phyloP scores from a whole-genome alignment of 2,888 invertebrate genomes.

The Kuschelorhynchus macadamiae region DNA sequence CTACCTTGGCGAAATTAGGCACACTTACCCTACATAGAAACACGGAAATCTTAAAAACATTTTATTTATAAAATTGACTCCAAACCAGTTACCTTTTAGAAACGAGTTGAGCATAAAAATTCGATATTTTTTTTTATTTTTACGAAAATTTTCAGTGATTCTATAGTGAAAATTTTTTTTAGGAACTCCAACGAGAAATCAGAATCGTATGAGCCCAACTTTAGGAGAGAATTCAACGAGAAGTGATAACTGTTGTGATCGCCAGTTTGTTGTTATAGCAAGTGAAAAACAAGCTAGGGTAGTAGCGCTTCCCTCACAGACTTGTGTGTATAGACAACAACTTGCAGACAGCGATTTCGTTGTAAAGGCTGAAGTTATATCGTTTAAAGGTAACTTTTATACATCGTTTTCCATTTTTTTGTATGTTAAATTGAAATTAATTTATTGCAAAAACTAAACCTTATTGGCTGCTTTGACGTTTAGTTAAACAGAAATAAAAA shows the following conservation, averaged over 20 bases:
- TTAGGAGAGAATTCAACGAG: slow-evolving; percentile 66
- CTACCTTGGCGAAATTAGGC: too few relatives aligned
- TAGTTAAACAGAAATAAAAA: too few relatives aligned
- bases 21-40: too few relatives aligned
- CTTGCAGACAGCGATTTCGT: slow-evolving; percentile 94
- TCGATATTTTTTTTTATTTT: too few relatives aligned
- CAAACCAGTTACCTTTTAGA: too few relatives aligned
- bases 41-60: too few relatives aligned
- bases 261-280: slow-evolving; percentile 93
- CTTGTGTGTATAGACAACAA: slow-evolving; percentile 93
- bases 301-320: slow-evolving; percentile 94
- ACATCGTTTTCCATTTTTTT: too few relatives aligned
- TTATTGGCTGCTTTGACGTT: too few relatives aligned
- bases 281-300: slow-evolving; percentile 97
- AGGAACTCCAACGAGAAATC: slow-evolving; percentile 79
- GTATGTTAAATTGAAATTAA: neutral
- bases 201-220: slow-evolving; percentile 84
- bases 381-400: slow-evolving; percentile 92
- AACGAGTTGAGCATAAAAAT: too few relatives aligned
- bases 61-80: too few relatives aligned
- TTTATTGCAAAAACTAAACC: neutral
- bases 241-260: slow-evolving; percentile 75
- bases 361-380: slow-evolving; percentile 93
- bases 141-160: too few relatives aligned
- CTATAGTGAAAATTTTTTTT: too few relatives aligned